Percentiles rank a stretch among this genome's conserved stretches.
Conservation (phyloP, 2,888 invertebrate genomes). For the Stomorhina lunata region DNA sequence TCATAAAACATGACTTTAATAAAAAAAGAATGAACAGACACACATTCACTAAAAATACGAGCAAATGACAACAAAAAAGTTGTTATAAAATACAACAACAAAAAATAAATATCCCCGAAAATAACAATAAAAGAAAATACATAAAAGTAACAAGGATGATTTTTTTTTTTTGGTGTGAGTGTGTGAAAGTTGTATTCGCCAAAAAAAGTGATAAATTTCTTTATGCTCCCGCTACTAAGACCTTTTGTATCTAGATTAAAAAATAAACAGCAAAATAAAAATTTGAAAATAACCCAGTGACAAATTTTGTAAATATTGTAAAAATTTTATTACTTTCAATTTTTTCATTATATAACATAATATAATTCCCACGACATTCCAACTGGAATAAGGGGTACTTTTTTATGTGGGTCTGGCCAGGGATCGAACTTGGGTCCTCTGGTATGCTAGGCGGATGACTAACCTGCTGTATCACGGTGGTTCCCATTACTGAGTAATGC, state of each 20-base stretch:
- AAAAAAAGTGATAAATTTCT: conserved; percentile 62
- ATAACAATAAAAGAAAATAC: conserved; percentile 59
- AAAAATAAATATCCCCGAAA: conserved; percentile 38
- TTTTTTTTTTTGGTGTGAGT: conserved; percentile 19
- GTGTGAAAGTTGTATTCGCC: conserved; percentile 8
- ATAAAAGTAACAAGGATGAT: conserved; percentile 68
- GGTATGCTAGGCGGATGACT: no score
- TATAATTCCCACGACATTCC: no score
- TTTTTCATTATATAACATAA: no score
- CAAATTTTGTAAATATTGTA: no score
- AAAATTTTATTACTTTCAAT: no score
- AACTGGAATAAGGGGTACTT: no score
- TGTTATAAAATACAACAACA: conserved; percentile 7
- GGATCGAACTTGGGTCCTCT: no score
- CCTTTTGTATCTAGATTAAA: background rate
- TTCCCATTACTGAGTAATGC: no score
- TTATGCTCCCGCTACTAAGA: conserved; percentile 40
- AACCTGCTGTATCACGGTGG: no score
- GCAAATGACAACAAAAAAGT: background rate
- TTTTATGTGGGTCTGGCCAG: no score
- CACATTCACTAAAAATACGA: conserved; percentile 8
- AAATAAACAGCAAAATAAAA: conserved; percentile 12
- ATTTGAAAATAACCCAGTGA: background rate
- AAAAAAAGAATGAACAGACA: conserved; percentile 34
- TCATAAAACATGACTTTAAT: conserved; percentile 66